Conservation (phyloP, 2,113 vertebrate species). For the Carollia perspicillata region DNA sequence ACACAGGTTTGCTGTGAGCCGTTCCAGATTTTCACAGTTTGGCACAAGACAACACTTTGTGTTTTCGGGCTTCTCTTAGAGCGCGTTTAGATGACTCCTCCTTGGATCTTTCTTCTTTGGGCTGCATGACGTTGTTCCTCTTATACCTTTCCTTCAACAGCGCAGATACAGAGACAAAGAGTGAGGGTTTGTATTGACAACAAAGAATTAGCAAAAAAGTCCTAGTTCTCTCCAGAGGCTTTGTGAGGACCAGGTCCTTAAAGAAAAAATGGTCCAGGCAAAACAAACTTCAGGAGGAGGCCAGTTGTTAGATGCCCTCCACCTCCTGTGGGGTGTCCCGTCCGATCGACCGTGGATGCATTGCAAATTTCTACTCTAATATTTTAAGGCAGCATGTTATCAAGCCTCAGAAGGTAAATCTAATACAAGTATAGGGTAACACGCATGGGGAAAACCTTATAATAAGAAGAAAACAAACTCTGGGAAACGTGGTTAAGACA, state of each 20-base stretch:
- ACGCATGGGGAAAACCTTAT: conserved; percentile 5
- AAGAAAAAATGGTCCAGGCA: neutral
- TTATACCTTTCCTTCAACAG: neutral
- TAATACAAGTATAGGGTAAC: conserved; percentile 3
- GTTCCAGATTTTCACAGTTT: neutral
- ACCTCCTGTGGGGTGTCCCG: neutral
- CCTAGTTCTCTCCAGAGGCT: neutral
- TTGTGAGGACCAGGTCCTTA: neutral
- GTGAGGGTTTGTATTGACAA: neutral
- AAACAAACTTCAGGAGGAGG: neutral
- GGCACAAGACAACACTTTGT: neutral
- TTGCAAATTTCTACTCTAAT: conserved; percentile 28
- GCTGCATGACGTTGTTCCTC: neutral
- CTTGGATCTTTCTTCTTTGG: neutral
- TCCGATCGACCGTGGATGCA: neutral
- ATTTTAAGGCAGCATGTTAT: conserved; percentile 2
- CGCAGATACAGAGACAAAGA: neutral
- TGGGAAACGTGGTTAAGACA: conserved; percentile 41
- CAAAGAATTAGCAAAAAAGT: conserved; percentile 4
- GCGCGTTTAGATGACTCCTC: neutral
- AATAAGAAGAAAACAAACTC: conserved; percentile 54
- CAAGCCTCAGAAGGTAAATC: neutral
- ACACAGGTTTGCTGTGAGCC: neutral
- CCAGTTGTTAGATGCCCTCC: neutral
- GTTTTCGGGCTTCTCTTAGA: neutral